Evolutionary conservation across 2,113 vertebrate species (phyloP).

Genomic region (Amazona guildingii): DNA sequence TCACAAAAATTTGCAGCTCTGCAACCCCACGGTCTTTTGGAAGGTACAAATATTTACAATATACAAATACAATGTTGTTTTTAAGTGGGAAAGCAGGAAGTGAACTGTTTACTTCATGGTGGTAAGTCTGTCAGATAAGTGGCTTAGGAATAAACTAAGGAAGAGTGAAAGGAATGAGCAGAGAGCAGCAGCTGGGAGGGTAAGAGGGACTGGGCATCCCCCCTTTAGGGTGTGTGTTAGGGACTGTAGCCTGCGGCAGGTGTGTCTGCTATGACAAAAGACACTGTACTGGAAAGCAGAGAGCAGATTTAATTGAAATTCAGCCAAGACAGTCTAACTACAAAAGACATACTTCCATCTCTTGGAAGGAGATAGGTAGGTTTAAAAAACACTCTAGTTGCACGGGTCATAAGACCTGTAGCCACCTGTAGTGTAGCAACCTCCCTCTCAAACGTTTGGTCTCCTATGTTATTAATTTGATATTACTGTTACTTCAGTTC

Average conservation of each 20-base stretch:
- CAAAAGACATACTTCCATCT: neutral
- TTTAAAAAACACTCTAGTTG: neutral
- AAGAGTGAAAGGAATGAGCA: neutral
- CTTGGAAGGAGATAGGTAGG: neutral
- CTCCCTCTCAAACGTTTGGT: neutral
- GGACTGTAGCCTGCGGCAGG: neutral
- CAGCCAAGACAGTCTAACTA: neutral
- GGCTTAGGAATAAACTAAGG: neutral
- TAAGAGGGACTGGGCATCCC: neutral
- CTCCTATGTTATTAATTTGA: neutral
- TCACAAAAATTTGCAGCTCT: neutral
- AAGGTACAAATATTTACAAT: neutral
- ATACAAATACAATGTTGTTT: neutral
- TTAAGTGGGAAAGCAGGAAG: neutral
- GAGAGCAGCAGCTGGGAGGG: neutral
- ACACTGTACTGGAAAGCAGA: neutral
- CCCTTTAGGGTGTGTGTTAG: neutral
- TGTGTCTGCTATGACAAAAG: neutral
- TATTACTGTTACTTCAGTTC: neutral
- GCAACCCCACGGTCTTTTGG: neutral
- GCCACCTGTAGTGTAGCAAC: neutral
- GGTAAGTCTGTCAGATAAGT: neutral
- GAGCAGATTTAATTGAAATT: neutral
- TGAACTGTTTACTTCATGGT: neutral
- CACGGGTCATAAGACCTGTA: neutral